Evolutionary conservation across 2,113 vertebrate species (phyloP).

Genomic region (Tretioscincus oriximinensis): DNA sequence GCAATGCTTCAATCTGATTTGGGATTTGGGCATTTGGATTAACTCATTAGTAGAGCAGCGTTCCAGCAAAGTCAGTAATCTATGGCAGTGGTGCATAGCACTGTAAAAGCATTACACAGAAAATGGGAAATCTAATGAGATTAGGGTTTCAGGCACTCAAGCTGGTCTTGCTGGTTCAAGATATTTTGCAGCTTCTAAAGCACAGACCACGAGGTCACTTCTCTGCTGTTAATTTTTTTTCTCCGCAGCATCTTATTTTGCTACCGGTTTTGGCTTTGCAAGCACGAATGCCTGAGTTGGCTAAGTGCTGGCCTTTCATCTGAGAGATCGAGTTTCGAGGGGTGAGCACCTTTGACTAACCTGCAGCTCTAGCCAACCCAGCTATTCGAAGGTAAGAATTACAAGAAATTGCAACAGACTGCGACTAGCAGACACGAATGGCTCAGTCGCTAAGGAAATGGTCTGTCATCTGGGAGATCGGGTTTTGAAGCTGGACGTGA

Average conservation of each 20-base stretch:
- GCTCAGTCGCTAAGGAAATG: too few relatives aligned
- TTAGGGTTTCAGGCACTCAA: constrained; percentile 67
- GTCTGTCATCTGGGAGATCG: too few relatives aligned
- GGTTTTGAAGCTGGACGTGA: too few relatives aligned
- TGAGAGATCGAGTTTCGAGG: too few relatives aligned
- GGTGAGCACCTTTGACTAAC: too few relatives aligned
- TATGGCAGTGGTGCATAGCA: constrained; percentile 70
- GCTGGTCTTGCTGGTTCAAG: constrained; percentile 31
- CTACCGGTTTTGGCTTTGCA: background rate
- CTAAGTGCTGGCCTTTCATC: too few relatives aligned
- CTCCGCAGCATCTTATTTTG: too few relatives aligned
- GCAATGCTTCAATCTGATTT: constrained; percentile 76
- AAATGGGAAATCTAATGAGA: constrained; percentile 78
- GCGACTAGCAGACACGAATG: too few relatives aligned
- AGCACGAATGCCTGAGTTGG: too few relatives aligned
- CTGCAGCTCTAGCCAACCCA: too few relatives aligned
- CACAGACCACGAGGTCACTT: background rate
- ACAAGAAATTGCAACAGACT: too few relatives aligned
- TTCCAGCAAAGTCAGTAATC: constrained; percentile 75
- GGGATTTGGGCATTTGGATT: constrained; percentile 70
- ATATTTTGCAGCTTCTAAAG: background rate
- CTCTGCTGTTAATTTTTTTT: background rate
- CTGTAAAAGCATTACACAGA: constrained; percentile 70
- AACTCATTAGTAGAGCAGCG: constrained; percentile 75
- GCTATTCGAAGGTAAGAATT: too few relatives aligned